Conservation (phyloP, 2,797 vertebrate genomes). For the Cygnus olor region DNA sequence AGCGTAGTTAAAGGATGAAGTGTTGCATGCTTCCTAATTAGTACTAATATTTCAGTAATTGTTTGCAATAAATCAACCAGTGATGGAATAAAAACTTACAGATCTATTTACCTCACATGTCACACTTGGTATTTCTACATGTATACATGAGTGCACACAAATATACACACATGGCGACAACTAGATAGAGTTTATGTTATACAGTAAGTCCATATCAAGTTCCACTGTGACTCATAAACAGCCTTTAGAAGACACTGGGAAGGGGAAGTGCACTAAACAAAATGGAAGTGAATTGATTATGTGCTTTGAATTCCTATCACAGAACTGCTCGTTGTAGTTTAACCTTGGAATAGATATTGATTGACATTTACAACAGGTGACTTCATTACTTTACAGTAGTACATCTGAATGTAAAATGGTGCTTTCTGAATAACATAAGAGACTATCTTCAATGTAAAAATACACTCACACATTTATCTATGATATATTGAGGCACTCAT, state of each 20-base stretch:
- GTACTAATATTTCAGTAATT: neutral
- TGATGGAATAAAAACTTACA: neutral
- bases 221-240: neutral
- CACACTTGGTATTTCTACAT: neutral
- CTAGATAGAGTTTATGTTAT: neutral
- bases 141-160: fast-evolving
- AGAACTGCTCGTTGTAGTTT: constrained; percentile 38
- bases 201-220: neutral
- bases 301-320: constrained; percentile 45
- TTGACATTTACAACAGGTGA: constrained; percentile 41
- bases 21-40: neutral
- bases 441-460: neutral
- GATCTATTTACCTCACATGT: neutral
- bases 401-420: constrained; percentile 38
- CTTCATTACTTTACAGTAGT: constrained; percentile 40
- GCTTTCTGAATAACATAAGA: neutral
- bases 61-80: neutral
- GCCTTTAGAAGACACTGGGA: neutral
- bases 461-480: neutral
- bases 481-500: neutral
- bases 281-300: constrained; percentile 29
- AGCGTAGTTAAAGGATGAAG: neutral
- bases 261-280: neutral
- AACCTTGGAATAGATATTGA: constrained; percentile 63
- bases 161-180: neutral